Conservation (phyloP, 2,888 invertebrate species). For the Limnephilus marmoratus region DNA sequence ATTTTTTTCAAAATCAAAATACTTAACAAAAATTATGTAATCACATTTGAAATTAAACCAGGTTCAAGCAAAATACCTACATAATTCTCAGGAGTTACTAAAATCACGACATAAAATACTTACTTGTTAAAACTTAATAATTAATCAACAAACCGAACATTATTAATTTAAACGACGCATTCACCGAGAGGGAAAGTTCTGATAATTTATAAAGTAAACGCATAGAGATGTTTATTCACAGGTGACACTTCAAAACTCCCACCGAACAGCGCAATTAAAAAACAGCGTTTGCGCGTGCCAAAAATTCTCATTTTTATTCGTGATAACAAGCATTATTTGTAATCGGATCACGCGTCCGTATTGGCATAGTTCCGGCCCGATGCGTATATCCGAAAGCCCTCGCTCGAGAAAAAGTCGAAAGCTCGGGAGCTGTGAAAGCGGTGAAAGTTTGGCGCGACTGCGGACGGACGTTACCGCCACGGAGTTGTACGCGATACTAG, state of each 20-base stretch:
- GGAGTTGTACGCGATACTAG: conserved; percentile 62
- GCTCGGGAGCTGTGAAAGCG: conserved; percentile 14
- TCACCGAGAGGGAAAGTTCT: not conserved
- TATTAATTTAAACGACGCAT: not conserved
- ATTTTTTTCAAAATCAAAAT: too few relatives aligned
- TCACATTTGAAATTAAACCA: not conserved
- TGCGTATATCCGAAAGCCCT: conserved; percentile 18
- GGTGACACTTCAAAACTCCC: conserved; percentile 27
- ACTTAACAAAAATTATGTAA: not conserved
- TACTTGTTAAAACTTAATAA: conserved; percentile 9
- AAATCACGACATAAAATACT: conserved; percentile 13
- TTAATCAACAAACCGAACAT: not conserved
- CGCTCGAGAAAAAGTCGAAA: conserved; percentile 38
- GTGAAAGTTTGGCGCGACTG: conserved; percentile 2
- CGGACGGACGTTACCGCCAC: conserved; percentile 53
- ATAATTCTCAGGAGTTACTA: not conserved
- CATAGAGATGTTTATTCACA: conserved; percentile 10
- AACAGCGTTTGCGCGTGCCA: conserved; percentile 31
- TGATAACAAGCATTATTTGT: conserved; percentile 45
- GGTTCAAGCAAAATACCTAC: not conserved
- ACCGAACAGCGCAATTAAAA: conserved; percentile 35
- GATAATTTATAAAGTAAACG: conserved; percentile 19
- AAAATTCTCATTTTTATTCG: conserved; percentile 38
- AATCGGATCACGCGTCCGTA: conserved; percentile 52
- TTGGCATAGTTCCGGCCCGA: conserved; percentile 41